Conservation (phyloP, 2,888 invertebrate species). For the Vesta saturnalis region DNA sequence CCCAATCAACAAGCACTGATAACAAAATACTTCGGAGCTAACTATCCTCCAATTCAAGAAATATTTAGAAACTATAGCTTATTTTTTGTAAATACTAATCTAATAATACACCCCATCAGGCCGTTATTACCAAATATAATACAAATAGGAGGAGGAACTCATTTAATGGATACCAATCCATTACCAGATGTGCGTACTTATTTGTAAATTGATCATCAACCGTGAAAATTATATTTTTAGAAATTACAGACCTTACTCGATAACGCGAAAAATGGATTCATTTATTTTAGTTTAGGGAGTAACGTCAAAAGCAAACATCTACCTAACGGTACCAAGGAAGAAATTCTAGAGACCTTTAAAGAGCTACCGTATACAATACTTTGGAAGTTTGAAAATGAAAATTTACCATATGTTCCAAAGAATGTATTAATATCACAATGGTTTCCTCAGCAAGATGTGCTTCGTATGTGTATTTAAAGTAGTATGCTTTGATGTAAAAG, state of each 20-base stretch:
- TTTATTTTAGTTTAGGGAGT: neutral
- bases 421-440: slow-evolving; percentile 31
- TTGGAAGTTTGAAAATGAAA: slow-evolving; percentile 57
- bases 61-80: slow-evolving; percentile 5
- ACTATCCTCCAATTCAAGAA: neutral
- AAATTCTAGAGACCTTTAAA: slow-evolving; percentile 55
- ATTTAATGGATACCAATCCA: neutral
- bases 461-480: neutral
- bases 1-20: neutral
- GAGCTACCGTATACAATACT: slow-evolving; percentile 59
- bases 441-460: slow-evolving; percentile 1
- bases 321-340: slow-evolving; percentile 51
- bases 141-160: neutral
- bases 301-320: slow-evolving; percentile 38
- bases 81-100: neutral
- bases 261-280: neutral
- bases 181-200: neutral
- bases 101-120: neutral
- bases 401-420: slow-evolving; percentile 52
- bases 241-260: neutral
- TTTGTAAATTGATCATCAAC: too few relatives aligned
- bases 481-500: too few relatives aligned
- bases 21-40: neutral
- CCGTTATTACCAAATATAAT: neutral
- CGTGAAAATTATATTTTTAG: neutral